Percentiles rank a stretch among this genome's conserved stretches.
Evolutionary conservation across 1,140 invertebrate genomes (phyloP).

Genomic region (Euglossa dilemma): DNA sequence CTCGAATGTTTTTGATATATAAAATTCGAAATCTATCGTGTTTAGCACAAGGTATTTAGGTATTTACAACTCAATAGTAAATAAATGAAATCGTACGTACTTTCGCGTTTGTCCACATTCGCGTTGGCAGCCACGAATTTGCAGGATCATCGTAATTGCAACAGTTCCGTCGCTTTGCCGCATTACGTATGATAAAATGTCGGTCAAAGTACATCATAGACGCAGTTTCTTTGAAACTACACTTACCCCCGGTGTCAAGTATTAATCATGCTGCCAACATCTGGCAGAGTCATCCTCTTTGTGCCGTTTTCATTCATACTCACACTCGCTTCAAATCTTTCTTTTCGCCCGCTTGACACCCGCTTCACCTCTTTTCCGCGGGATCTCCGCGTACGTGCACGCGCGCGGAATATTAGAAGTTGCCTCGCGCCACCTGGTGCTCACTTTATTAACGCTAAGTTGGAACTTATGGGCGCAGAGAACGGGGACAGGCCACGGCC

Average conservation of each 20-base stretch:
- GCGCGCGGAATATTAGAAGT: conserved; percentile 43
- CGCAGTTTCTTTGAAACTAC: neutral
- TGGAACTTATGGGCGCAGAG: conserved; percentile 26
- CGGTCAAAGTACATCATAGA: neutral
- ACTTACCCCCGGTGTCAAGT: neutral
- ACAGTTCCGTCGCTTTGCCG: neutral
- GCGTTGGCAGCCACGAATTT: too few relatives aligned
- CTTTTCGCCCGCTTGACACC: neutral
- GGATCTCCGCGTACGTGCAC: neutral
- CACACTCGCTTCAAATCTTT: neutral
- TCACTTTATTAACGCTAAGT: conserved; percentile 43
- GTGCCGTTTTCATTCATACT: neutral
- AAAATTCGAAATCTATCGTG: too few relatives aligned
- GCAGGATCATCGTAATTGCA: neutral
- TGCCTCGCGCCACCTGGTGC: conserved; percentile 11
- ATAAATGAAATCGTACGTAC: too few relatives aligned
- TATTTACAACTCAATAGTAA: too few relatives aligned
- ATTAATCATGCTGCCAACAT: conserved; percentile 6
- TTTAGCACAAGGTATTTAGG: too few relatives aligned
- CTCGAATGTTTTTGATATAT: too few relatives aligned
- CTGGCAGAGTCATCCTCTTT: neutral
- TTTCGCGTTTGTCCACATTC: too few relatives aligned
- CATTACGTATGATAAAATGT: neutral
- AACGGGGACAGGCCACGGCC: conserved; percentile 10
- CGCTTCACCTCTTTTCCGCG: neutral